Base-by-base conservation (phyloP, 2,113 vertebrate genomes). In the Vimba vimba region DNA sequence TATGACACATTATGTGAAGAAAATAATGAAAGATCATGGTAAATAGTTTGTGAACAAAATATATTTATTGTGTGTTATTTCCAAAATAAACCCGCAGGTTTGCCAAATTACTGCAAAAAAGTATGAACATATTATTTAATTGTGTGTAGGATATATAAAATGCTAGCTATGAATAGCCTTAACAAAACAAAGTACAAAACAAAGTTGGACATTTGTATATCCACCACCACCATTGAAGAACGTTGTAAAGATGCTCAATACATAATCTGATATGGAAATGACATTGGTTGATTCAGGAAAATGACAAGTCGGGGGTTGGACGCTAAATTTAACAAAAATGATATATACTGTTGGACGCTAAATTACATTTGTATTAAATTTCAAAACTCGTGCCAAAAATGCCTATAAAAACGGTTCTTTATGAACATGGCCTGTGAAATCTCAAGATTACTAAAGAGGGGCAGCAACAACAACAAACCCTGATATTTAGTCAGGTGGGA, bases 401-500 rank as follows among this genome's bases (percentile, higher is more conserved):
- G 15, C 27, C 7, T 17, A 21, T 69, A 21, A 9, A 36, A 10
- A 10, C 3, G 4, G 17, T 39, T 21, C 21, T 69, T 21, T 36
- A 69, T 69, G 1, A 69, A 21, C 66, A 69, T 39, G 30, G 36
- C 66, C 7, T 21, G 7, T 36, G 7, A 39, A 69, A 21, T 39
- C 30, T 39, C 8, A 36, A 21, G 17, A 21, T 66, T 69, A 39
- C 7, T 69, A 36, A 17, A 21, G 30, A 69, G 17, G 64, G 30
- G 17, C 66, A 69, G 21, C 17, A 69, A 36, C 27, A 68, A 33
- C 66, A 69, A 39, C 45, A 75, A 75, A 75, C 43, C 23, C n/a
- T 39, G 52, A 25, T 79, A 62, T 79, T 25, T 62, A 79, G 57
- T 74, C 12, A 47, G 71, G 23, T 74, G 43, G 78, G 33, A 15